Evolutionary conservation across 2,113 vertebrate species (phyloP), one percentile per base, ranked within the genome.

Genomic region (Ptychochromis oligacanthus): DNA sequence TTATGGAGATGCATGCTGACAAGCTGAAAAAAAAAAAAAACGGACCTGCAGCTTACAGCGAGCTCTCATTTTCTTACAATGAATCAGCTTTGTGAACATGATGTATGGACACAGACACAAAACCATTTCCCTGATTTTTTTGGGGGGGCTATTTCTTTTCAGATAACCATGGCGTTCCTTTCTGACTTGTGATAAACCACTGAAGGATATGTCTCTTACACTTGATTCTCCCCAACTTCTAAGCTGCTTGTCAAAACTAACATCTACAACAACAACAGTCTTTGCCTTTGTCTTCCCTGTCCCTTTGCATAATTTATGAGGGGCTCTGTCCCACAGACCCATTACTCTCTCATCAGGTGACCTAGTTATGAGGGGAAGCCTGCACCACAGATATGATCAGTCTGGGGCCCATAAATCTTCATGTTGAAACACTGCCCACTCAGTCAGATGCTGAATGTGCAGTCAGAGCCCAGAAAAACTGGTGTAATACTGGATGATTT

Each of bases 251-350:
- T 70, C 38, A 75, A 62, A 79, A 11, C 52, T 70, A 40, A 77
- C 61, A 40, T 78, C 56, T 56, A 26, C 31, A 22, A 81, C 20
- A 80, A 31, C 24, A 34, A 79, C 17, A 81, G 49, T 72, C 72
- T 86, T 65, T 55, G 3, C 54, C 65, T 12, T 59, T 55, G 3
- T 54, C 65, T 12, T 59, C 55, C 54, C 28, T 56, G 38, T 38
- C 56, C 38, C 55, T 83, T 62, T 91, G 62, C 81, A 92, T 90
- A 80, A 93, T 91, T 77, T 79, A 88, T 83, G 75, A 81, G 75
- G 56, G 67, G 26, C 58, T 75, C n/a, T 72, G 52, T 65, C 79
- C 79, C 26, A 24, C 54, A 75, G 76, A 88, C 12, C 76, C 79
- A 87, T 91, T 84, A 86, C 54, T 79, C 67, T 83, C 60, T 76